Conservation (phyloP, 2,797 vertebrate genomes). For the Columba guinea region DNA sequence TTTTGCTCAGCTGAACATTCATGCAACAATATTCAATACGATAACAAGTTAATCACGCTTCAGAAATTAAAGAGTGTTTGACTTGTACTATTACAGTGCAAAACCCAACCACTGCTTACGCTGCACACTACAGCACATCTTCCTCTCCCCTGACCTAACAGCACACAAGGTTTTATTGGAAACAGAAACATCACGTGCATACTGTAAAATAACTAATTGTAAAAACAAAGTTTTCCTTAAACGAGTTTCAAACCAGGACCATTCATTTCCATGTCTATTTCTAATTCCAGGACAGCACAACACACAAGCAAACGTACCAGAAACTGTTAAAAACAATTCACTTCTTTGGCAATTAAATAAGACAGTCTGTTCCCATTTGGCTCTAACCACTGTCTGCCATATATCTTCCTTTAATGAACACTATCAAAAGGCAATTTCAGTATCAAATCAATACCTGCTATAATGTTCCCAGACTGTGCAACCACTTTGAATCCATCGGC, state of each 20-base stretch:
- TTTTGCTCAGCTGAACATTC: neutral
- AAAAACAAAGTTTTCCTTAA: neutral
- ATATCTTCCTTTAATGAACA: neutral
- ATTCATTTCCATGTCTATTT: neutral
- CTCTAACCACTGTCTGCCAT: neutral
- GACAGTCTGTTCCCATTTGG: neutral
- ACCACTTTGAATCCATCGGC: constrained; percentile 98
- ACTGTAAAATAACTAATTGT: neutral
- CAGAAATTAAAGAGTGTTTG: neutral
- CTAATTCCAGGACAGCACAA: neutral
- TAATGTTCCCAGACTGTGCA: constrained; percentile 94
- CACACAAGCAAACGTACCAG: neutral
- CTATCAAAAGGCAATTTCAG: neutral
- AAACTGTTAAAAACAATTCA: neutral
- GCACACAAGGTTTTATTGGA: neutral
- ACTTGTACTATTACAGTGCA: neutral
- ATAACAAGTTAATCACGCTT: neutral
- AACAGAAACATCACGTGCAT: neutral
- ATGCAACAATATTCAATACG: neutral
- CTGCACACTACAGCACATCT: neutral
- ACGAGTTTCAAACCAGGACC: neutral
- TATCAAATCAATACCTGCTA: constrained; percentile 85
- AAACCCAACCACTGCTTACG: neutral
- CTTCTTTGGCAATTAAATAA: neutral
- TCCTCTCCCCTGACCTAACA: neutral